Evolutionary conservation across 2,797 vertebrate species (phyloP), one percentile per base, ranked within the genome.

Genomic region (Anniella stebbinsi): DNA sequence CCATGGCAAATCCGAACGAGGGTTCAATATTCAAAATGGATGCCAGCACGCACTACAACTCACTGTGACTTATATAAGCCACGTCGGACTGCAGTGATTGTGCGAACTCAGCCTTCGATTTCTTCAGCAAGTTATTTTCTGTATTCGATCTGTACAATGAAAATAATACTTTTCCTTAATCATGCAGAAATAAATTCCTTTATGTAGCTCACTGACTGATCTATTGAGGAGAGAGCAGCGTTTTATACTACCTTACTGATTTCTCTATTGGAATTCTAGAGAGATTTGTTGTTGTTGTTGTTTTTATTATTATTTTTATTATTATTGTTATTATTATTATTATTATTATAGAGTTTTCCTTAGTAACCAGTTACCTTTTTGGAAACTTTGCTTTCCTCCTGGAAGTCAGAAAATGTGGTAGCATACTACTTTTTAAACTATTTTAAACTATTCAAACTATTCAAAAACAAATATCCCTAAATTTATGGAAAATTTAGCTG

Each of bases 161-260:
- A 73, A 84, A 38, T 66, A 90, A 15, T 81, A 80, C 18, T 41
- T 21, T 17, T 81, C 13, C 51, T 41, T 75, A 41, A 48, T 51
- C 9, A 11, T n/a, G 9, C 75, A 30, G 36, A 76, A 0, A 0
- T 60, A 1, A 60, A 83, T 69, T 30, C 0, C 0, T 18, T 66
- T 38, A 48, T n/a, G 13, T 69, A 84, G 8, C 57, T 86, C 12
- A 11, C 60, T 81, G 28, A 80, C 67, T 72, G 75, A 25, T 80
- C 9, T 33, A 33, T 3, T 80, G 54, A 73, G 38, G 3, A 9
- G 25, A 5, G 11, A n/a, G 25, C 21, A 15, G 6, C 13, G 28
- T 30, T 69, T 70, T 85, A 51, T 54, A 73, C 13, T 66, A 4
- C 9, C 25, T 66, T 51, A 30, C 17, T 82, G 6, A 7, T n/a